phyloP scores from a whole-genome alignment of 2,888 invertebrate species.

The Cerastoderma edule region DNA sequence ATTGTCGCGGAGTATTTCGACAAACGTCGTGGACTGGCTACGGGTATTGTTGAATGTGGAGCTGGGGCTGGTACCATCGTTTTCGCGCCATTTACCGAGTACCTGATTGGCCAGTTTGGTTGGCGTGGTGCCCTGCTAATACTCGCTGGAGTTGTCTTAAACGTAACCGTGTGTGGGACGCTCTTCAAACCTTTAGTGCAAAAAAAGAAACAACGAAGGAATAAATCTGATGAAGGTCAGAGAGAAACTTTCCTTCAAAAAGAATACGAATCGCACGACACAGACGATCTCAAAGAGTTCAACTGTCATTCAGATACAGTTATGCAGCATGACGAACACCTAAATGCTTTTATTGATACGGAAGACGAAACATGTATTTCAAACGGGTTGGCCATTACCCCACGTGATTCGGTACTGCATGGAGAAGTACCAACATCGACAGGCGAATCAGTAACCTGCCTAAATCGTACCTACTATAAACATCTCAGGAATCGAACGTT shows the following conservation, averaged over 20 bases:
- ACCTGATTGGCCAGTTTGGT: slow-evolving; percentile 74
- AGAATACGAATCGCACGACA: not conserved
- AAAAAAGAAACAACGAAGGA: not conserved
- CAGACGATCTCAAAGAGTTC: too few species aligned
- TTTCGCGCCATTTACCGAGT: slow-evolving; percentile 77
- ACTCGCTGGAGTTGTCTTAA: slow-evolving; percentile 72
- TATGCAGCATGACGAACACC: too few species aligned
- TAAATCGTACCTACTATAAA: not conserved
- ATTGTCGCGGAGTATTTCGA: slow-evolving; percentile 81
- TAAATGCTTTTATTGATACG: too few species aligned
- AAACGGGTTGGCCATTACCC: too few species aligned
- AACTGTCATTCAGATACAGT: too few species aligned
- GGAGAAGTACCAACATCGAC: too few species aligned
- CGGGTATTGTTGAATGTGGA: slow-evolving; percentile 80
- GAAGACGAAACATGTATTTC: too few species aligned
- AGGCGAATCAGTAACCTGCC: not conserved
- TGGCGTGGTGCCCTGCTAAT: slow-evolving; percentile 80
- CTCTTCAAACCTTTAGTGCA: slow-evolving; percentile 71
- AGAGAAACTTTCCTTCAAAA: not conserved
- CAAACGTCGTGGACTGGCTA: slow-evolving; percentile 78
- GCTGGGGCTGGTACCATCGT: slow-evolving; percentile 80
- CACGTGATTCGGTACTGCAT: too few species aligned
- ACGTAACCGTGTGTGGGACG: slow-evolving; percentile 77
- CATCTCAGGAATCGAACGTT: slow-evolving; percentile 26
- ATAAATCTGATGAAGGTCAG: not conserved